These are phyloP conservation scores for Alfaro cultratus DNA, from an alignment of 2,797 vertebrate genomes.

Conservation along the genomic window DNA sequence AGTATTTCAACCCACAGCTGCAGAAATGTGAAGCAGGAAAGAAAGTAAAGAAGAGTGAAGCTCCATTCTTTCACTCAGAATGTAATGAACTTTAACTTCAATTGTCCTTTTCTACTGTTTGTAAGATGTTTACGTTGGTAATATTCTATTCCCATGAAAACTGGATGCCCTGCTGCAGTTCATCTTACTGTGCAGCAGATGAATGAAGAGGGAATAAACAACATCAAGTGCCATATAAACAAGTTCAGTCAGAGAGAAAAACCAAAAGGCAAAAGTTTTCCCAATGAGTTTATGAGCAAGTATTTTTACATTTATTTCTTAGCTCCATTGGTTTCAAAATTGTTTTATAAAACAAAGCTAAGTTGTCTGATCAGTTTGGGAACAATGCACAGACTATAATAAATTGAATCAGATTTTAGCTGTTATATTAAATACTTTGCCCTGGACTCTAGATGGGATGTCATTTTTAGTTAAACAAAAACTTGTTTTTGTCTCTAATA, in stretches of 20 bases:
- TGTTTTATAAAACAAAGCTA: too few relatives aligned
- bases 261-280: background rate
- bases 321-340: too few relatives aligned
- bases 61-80: constrained; percentile 28
- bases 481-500: background rate
- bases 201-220: background rate
- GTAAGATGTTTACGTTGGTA: background rate
- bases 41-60: constrained; percentile 38
- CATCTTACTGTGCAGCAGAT: background rate
- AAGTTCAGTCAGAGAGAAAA: background rate
- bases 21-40: constrained; percentile 22
- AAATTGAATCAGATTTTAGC: too few relatives aligned
- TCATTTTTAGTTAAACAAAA: too few relatives aligned
- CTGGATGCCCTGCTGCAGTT: background rate
- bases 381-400: too few relatives aligned
- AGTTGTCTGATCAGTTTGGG: too few relatives aligned
- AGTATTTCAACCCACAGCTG: constrained; percentile 16
- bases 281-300: background rate
- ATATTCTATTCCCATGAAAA: background rate
- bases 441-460: too few relatives aligned
- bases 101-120: constrained; percentile 7
- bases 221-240: background rate
- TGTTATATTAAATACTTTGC: too few relatives aligned
- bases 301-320: background rate
- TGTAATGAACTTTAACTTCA: constrained; percentile 3